Conservation (phyloP, 53 echinoderm and acorn worm species). For the Luidia sarsii region DNA sequence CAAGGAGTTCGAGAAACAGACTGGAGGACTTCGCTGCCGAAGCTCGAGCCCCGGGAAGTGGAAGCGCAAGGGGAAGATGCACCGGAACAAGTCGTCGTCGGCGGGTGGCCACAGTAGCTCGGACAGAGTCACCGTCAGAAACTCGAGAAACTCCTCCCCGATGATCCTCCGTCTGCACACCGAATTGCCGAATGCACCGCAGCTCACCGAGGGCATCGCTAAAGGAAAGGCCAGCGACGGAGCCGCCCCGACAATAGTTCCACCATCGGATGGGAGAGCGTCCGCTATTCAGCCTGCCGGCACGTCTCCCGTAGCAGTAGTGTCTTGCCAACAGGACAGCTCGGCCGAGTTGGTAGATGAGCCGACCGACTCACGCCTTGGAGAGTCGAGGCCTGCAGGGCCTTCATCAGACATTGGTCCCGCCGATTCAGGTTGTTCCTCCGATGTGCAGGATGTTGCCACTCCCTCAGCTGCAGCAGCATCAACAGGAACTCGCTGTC, state of each 20-base stretch:
- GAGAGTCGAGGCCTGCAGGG: not conserved
- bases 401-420: no score
- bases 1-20: constrained; percentile 48
- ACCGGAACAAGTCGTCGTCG: not conserved
- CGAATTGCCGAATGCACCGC: not conserved
- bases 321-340: not conserved
- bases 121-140: constrained; percentile 16
- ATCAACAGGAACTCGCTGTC: no score
- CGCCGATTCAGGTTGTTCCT: no score
- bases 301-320: not conserved
- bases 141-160: constrained; percentile 45
- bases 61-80: constrained; percentile 27
- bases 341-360: not conserved
- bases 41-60: constrained; percentile 9
- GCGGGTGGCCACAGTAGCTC: constrained; percentile 15
- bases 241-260: not conserved
- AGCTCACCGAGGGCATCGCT: not conserved
- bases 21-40: not conserved
- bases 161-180: constrained; percentile 19
- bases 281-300: not conserved
- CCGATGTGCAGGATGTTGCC: not conserved
- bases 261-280: not conserved
- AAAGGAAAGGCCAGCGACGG: not conserved
- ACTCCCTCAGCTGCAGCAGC: not conserved
- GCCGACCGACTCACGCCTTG: not conserved